Evolutionary conservation across 2,797 vertebrate species (phyloP), one percentile per base, ranked within the genome.

Genomic region (Xenentodon cancila): DNA sequence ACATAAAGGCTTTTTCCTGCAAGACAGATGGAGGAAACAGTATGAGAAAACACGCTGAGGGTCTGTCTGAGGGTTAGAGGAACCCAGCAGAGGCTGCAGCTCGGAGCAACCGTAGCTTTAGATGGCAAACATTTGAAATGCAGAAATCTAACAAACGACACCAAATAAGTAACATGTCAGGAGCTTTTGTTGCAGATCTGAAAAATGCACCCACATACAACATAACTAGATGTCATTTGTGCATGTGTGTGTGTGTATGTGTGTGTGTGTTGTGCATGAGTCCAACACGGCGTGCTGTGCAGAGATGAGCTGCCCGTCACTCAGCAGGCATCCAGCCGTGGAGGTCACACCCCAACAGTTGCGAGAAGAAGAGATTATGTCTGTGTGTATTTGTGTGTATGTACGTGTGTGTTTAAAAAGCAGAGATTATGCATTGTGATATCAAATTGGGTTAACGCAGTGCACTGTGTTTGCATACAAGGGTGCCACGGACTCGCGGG

Each of bases 371-470:
- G 87, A 93, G 91, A 92, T 93, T 93, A 91, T 74, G 84, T 68
- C 69, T 70, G 70, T 73, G 65, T 76, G 75, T 83, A 65, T 75
- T 13, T 68, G 30, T 79, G 67, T 79, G 52, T 68, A 48, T 53
- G 52, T 15, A 22, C 76, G 47, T 63, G 53, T 62, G 44, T 71
- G 30, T 59, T 49, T 43, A 74, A 77, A 69, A 82, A 82, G 72
- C 80, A 86, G 84, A 93, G 92, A 93, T 93, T 92, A 92, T 91
- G 87, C 90, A 90, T 89, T 88, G 86, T 91, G 93, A 92, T 91
- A 92, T 90, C 82, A 88, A 79, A 91, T 82, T 77, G 75, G 79
- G 90, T 86, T 76, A 89, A 86, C 75, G 78, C 82, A 80, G 88
- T 82, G 71, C 80, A 72, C 82, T 81, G 78, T 85, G 86, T 89